Percentiles rank a stretch among this genome's conserved stretches.
Evolutionary conservation across 2,113 vertebrate genomes (phyloP).

Genomic region (Channa argus): DNA sequence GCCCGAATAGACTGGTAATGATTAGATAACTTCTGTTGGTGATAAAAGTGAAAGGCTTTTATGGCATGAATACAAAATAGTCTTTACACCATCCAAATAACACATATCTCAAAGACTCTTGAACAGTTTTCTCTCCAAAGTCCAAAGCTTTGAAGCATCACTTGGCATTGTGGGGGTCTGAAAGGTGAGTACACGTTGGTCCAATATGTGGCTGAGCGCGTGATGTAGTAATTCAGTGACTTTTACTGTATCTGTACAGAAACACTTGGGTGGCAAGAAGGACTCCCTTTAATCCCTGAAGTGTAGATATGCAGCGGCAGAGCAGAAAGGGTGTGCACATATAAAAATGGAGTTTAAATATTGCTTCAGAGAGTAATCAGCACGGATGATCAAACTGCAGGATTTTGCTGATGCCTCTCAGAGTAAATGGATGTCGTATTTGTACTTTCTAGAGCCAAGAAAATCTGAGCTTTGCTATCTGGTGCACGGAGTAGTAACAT

Average conservation of each 20-base stretch:
- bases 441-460: slow-evolving; percentile 33
- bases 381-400: slow-evolving; percentile 48
- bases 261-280: slow-evolving; percentile 15
- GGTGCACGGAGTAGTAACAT: slow-evolving; percentile 4
- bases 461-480: slow-evolving; percentile 39
- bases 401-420: slow-evolving; percentile 36
- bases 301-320: slow-evolving; percentile 11
- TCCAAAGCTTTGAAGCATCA: slow-evolving; percentile 25
- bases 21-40: slow-evolving; percentile 45
- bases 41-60: slow-evolving; percentile 42
- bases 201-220: slow-evolving; percentile 13
- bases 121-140: neutral
- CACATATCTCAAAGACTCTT: slow-evolving; percentile 25
- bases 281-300: slow-evolving; percentile 28
- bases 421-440: slow-evolving; percentile 34
- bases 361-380: slow-evolving; percentile 40
- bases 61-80: slow-evolving; percentile 51
- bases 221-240: slow-evolving; percentile 36
- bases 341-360: slow-evolving; percentile 30
- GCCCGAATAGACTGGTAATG: slow-evolving; percentile 34
- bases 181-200: neutral
- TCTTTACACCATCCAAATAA: slow-evolving; percentile 6
- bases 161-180: neutral
- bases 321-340: slow-evolving; percentile 7
- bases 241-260: slow-evolving; percentile 34